Conservation (phyloP, 1,140 invertebrate species). For the Zaprionus inermis region DNA sequence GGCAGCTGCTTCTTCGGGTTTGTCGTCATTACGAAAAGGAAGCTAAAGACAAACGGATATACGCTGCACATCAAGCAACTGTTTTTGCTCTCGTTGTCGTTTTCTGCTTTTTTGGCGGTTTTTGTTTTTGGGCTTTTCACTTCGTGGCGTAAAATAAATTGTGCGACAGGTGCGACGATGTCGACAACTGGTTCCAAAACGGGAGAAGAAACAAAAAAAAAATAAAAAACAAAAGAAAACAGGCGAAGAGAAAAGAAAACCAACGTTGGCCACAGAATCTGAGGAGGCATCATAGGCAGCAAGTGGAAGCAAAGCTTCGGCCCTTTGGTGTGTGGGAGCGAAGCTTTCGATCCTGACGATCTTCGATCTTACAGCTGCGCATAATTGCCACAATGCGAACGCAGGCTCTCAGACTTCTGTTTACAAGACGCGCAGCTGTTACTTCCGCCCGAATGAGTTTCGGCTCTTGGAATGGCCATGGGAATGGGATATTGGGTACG, state of each 20-base stretch:
- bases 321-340: conserved; percentile 72
- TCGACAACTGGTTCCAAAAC: conserved; percentile 56
- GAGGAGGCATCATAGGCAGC: conserved; percentile 33
- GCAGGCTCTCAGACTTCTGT: conserved; percentile 29
- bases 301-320: conserved; percentile 30
- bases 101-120: conserved; percentile 58
- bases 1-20: conserved; percentile 76
- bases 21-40: conserved; percentile 79
- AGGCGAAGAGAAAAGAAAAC: conserved; percentile 4
- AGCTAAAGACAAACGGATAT: conserved; percentile 82
- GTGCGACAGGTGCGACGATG: conserved; percentile 78
- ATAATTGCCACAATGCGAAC: conserved; percentile 62
- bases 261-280: conserved; percentile 30
- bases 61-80: conserved; percentile 79
- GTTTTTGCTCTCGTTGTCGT: conserved; percentile 45
- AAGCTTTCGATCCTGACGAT: conserved; percentile 61
- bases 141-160: conserved; percentile 79
- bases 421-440: conserved; percentile 71
- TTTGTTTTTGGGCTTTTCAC: conserved; percentile 68
- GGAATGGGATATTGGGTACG: conserved; percentile 18
- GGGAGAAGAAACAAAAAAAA: conserved; percentile 5
- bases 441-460: conserved; percentile 66
- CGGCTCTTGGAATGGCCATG: not conserved
- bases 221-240: not conserved
- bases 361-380: conserved; percentile 70